A percentile compares a stretch with the other conserved stretches of the same genome.
Conservation (phyloP, 2,113 vertebrate species). For the Paratilapia polleni region DNA sequence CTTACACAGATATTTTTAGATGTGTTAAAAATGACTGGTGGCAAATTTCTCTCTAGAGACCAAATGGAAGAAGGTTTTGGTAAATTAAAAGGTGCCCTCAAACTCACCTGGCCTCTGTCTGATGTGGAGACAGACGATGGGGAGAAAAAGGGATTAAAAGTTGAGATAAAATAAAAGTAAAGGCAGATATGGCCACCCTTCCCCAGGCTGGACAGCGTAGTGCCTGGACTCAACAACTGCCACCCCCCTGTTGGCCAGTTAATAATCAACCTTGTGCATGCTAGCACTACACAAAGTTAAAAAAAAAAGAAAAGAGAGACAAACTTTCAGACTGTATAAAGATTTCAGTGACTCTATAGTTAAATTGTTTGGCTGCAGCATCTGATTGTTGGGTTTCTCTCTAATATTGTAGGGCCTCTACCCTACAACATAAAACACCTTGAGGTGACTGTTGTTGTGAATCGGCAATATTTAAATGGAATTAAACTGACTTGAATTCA, state of each 20-base stretch:
- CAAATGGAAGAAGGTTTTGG: not conserved
- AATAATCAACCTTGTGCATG: slow-evolving; percentile 40
- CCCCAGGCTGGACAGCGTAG: slow-evolving; percentile 15
- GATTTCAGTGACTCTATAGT: not conserved
- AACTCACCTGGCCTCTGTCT: slow-evolving; percentile 43
- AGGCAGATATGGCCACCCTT: slow-evolving; percentile 15
- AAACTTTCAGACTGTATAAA: not conserved
- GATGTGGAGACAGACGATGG: not conserved
- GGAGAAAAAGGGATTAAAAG: slow-evolving; percentile 7
- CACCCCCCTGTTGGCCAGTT: slow-evolving; percentile 34
- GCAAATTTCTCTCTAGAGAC: not conserved
- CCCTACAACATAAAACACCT: too few species aligned
- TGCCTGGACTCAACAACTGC: slow-evolving; percentile 23
- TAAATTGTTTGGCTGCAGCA: not conserved
- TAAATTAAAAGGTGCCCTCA: not conserved
- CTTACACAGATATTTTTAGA: not conserved
- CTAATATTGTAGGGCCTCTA: too few species aligned
- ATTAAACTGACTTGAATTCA: not conserved
- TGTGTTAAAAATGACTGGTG: not conserved
- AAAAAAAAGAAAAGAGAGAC: not conserved
- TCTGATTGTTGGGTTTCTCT: too few species aligned
- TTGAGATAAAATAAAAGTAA: slow-evolving; percentile 25
- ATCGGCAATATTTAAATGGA: too few species aligned
- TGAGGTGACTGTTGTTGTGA: too few species aligned
- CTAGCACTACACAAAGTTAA: not conserved